Conservation (phyloP, 1,140 invertebrate genomes). For the Trichomalopsis sarcophagae region DNA sequence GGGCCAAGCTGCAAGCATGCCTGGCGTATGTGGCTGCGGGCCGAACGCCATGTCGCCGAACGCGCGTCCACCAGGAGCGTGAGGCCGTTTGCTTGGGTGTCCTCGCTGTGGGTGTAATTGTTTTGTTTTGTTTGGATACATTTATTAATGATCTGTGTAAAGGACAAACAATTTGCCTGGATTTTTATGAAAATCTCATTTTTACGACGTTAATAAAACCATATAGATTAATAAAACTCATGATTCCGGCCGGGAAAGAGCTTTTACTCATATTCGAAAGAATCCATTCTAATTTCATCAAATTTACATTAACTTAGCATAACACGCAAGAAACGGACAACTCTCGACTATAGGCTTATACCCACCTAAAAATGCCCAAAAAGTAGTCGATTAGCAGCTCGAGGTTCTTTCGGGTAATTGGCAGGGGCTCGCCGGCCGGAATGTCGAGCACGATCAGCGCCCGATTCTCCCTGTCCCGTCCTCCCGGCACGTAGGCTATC, state of each 20-base stretch:
- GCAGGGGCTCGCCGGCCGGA: conserved; percentile 75
- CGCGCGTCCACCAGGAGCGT: conserved; percentile 81
- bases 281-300: not conserved
- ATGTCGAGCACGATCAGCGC: conserved; percentile 80
- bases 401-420: conserved; percentile 74
- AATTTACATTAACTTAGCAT: no score
- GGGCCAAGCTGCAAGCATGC: conserved; percentile 75
- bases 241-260: not conserved
- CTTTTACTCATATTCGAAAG: not conserved
- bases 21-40: conserved; percentile 78
- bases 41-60: conserved; percentile 78
- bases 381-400: conserved; percentile 76
- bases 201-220: no score
- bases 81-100: conserved; percentile 75
- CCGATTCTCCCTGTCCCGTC: conserved; percentile 79
- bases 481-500: conserved; percentile 79
- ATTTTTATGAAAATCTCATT: no score
- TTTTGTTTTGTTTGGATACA: not conserved
- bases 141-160: no score
- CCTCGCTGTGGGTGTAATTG: conserved; percentile 64
- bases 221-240: not conserved
- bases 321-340: not conserved
- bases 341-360: not conserved
- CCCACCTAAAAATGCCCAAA: conserved; percentile 70
- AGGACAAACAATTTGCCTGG: no score